These are phyloP conservation scores for Megalonaias nervosa DNA, from an alignment of 1,140 invertebrate genomes.

Conservation along the genomic window DNA sequence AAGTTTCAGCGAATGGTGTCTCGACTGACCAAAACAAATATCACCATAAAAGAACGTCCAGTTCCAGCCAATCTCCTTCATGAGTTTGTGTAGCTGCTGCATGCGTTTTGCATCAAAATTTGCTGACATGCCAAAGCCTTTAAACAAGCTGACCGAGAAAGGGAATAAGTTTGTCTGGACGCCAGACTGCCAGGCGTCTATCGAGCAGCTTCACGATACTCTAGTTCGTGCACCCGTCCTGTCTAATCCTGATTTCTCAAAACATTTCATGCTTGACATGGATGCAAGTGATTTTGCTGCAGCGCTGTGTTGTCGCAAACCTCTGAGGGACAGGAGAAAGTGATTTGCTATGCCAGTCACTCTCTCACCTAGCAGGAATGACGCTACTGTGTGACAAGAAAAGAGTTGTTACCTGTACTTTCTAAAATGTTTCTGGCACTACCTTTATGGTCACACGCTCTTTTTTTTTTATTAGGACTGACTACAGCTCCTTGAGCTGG, in stretches of 20 bases:
- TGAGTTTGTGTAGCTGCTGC: slow-evolving; percentile 54
- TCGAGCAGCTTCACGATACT: slow-evolving; percentile 36
- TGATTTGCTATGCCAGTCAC: slow-evolving; percentile 71
- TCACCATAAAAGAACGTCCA: slow-evolving; percentile 45
- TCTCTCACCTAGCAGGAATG: slow-evolving; percentile 68
- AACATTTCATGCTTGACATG: slow-evolving; percentile 16
- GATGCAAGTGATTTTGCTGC: slow-evolving; percentile 36
- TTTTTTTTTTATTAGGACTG: slow-evolving; percentile 9
- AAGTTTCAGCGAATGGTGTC: not conserved
- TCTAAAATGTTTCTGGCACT: slow-evolving; percentile 12
- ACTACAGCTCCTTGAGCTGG: slow-evolving; percentile 11
- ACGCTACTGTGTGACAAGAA: slow-evolving; percentile 67
- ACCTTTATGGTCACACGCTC: not conserved
- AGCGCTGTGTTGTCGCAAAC: no score
- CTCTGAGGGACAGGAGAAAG: slow-evolving; percentile 52
- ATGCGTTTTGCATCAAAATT: slow-evolving; percentile 48
- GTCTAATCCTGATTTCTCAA: slow-evolving; percentile 8
- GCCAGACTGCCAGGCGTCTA: slow-evolving; percentile 29
- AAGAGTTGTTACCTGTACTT: slow-evolving; percentile 39
- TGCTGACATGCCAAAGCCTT: slow-evolving; percentile 37
- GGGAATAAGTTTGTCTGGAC: slow-evolving; percentile 39
- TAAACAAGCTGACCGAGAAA: slow-evolving; percentile 36
- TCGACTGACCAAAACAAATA: slow-evolving; percentile 46
- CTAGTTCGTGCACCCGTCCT: slow-evolving; percentile 11
- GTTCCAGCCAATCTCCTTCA: slow-evolving; percentile 53